Base-by-base conservation (phyloP, 2,113 vertebrate genomes). In the Balaeniceps rex region DNA sequence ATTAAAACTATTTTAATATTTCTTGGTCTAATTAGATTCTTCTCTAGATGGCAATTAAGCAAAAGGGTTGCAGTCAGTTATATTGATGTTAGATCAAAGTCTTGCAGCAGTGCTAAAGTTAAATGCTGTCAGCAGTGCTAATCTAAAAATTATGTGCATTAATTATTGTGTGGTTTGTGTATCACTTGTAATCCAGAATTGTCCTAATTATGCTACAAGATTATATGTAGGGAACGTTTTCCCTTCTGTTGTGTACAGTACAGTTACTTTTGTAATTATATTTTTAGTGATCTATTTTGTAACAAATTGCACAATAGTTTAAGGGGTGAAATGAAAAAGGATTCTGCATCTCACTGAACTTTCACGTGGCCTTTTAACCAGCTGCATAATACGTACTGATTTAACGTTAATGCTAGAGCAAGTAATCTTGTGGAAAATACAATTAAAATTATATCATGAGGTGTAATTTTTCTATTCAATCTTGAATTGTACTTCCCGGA, bases 1-100 rank as follows among this genome's bases (percentile, higher is more conserved):
- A n/a, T 85, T 94, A 79, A 80, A 90, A 87, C 71, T 88, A 66
- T 94, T 96, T 95, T 90, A 97, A 96, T 96, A 96, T 96, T 96
- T 96, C 81, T 83, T 64, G 42, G 36, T 70, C 93, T 95, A 95
- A 95, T 89, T 96, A 95, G 83, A 80, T 87, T 94, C 85, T 94
- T 96, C 87, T 94, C 2, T 68, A 61, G 64, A 83, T 65, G 51
- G 81, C 93, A 91, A 94, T 91, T 95, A 96, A 92, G 94, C 87
- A 61, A 84, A 88, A 64, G 90, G 34, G 58, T 36, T 82, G 54
- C 40, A 94, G 94, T 91, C 90, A 85, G 89, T 91, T 91, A 70
- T 91, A 94, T 85, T 88, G 95, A 91, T 93, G 78, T 74, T 44
- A 91, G 96, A 94, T 91, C 85, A 74, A 82, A 96, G 68, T 58